These are phyloP conservation scores for Pomatostomus ruficeps DNA, from an alignment of 2,113 vertebrate genomes.

Conservation along the genomic window DNA sequence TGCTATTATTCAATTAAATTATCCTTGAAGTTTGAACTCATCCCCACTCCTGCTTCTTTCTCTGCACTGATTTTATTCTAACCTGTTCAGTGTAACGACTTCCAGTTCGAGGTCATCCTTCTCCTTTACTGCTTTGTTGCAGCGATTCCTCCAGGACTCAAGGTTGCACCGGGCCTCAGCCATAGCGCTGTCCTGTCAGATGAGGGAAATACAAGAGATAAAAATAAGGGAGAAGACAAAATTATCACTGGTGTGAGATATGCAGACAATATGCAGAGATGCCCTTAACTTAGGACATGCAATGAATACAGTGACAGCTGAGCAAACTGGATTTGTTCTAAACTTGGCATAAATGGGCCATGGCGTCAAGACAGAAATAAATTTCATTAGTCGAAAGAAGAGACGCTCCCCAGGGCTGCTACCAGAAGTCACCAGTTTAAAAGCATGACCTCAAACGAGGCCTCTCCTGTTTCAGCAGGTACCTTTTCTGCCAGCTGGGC, in stretches of 20 bases:
- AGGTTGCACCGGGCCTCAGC: constrained; percentile 73
- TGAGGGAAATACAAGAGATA: neutral
- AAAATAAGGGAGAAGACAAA: neutral
- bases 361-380: constrained; percentile 13
- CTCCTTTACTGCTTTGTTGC: constrained; percentile 79
- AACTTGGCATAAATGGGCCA: constrained; percentile 28
- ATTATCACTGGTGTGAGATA: neutral
- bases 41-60: neutral
- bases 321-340: neutral
- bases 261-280: neutral
- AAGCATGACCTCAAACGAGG: neutral
- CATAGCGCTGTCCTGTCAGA: constrained; percentile 77
- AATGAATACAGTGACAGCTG: neutral
- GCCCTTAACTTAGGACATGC: neutral
- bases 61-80: neutral
- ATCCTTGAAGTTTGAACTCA: neutral
- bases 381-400: neutral
- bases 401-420: neutral
- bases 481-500: constrained; percentile 85
- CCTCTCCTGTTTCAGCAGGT: neutral
- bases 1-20: neutral
- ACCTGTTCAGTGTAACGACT: constrained; percentile 83
- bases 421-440: neutral
- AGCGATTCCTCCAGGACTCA: constrained; percentile 81
- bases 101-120: constrained; percentile 82